Conservation (phyloP, 2,888 invertebrate genomes). For the Sceliomorpha sp. region DNA sequence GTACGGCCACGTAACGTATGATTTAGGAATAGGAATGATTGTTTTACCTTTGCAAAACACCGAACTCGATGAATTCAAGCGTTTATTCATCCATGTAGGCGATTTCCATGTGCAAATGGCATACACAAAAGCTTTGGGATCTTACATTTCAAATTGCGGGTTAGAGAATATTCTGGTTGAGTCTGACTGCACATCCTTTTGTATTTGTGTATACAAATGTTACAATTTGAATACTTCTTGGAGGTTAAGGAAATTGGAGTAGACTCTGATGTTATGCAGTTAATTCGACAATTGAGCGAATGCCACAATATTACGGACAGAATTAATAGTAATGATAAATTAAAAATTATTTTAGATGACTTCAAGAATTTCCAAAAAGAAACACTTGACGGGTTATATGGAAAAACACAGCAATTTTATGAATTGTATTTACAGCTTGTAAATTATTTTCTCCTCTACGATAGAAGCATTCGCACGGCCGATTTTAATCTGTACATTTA, state of each 20-base stretch:
- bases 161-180: slow-evolving; percentile 46
- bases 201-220: slow-evolving; percentile 51
- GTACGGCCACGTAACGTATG: slow-evolving; percentile 62
- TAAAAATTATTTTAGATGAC: slow-evolving; percentile 25
- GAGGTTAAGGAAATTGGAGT: slow-evolving; percentile 13
- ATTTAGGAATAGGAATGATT: slow-evolving; percentile 63
- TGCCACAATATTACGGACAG: not conserved
- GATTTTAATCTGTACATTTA: slow-evolving; percentile 34
- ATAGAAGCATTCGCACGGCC: slow-evolving; percentile 15
- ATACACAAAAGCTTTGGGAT: slow-evolving; percentile 64
- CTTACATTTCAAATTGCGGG: slow-evolving; percentile 61
- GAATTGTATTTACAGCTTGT: slow-evolving; percentile 37
- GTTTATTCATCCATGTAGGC: slow-evolving; percentile 72
- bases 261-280: not conserved
- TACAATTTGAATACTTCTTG: slow-evolving; percentile 24
- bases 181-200: slow-evolving; percentile 42
- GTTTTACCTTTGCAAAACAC: slow-evolving; percentile 61
- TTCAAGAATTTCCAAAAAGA: slow-evolving; percentile 45
- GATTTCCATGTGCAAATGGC: slow-evolving; percentile 67
- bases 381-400: slow-evolving; percentile 45
- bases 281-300: no score
- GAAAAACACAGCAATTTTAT: slow-evolving; percentile 59
- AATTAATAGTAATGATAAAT: slow-evolving; percentile 11
- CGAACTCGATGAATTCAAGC: slow-evolving; percentile 64
- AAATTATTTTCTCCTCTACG: slow-evolving; percentile 18